Evolutionary conservation across 2,888 invertebrate genomes (phyloP), one percentile per base, ranked within the genome.

Genomic region (Tryphoninae sp.): DNA sequence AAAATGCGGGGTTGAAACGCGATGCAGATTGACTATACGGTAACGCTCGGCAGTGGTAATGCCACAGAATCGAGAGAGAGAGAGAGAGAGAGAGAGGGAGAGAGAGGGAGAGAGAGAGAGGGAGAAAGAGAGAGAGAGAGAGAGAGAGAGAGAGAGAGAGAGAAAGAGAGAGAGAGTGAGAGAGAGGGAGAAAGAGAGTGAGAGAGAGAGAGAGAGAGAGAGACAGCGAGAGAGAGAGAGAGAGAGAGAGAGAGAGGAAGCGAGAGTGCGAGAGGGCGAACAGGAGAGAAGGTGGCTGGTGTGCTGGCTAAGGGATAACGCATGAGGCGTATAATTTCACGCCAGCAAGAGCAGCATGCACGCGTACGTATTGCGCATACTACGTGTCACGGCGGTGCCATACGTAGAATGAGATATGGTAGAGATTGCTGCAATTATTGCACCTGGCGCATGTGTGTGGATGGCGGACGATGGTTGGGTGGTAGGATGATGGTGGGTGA

Each of bases 261-360:
- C 64, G 23, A 49, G 58, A 58, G 69, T 58, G 42, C 40, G 42
- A 58, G 19, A 55, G 33, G 33, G 55, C 55, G 51, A 62, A 40
- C 40, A 53, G 4, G 9, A 16, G 8, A 19, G 55, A 71, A 53
- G 71, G 51, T 51, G 68, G 67, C 69, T 53, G 45, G 69, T 61
- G 62, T 42, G 67, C 74, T 64, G 72, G 68, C 58, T 75, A 69
- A 80, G 78, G 71, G 71, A 77, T 84, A 83, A 84, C 80, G 81
- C 83, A 84, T 82, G 81, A 85, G 82, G 85, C 84, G 86, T 87
- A 87, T 87, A 88, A 88, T 88, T 88, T 88, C 88, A 88, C 88
- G 88, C 88, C 88, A 83, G 83, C 85, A 83, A 85, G 82, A 82
- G 76, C 77, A 77, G 80, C 85, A 83, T 85, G 87, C 86, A 86